These are phyloP conservation scores for Leguminivora glycinivorella DNA, from an alignment of 1,140 invertebrate species.

Conservation along the genomic window DNA sequence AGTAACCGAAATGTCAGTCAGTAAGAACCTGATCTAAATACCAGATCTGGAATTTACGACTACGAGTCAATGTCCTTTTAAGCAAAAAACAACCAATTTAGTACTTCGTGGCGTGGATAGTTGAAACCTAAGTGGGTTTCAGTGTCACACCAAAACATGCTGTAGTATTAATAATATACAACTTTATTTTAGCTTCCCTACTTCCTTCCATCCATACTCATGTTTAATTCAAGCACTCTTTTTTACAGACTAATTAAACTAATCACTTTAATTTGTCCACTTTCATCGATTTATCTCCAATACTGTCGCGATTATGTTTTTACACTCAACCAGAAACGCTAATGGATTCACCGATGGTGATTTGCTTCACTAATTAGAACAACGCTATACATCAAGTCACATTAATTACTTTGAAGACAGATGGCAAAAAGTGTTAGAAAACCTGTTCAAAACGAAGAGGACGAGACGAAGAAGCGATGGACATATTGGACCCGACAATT, in stretches of 20 bases:
- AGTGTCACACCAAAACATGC: too few relatives aligned
- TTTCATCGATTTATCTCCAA: conserved; percentile 4
- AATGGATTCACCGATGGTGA: conserved; percentile 8
- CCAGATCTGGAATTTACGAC: conserved; percentile 7
- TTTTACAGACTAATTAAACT: background rate
- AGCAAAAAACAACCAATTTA: background rate
- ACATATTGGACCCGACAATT: conserved; percentile 2
- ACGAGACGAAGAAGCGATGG: background rate
- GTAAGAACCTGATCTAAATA: conserved; percentile 16
- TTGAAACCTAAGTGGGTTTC: background rate
- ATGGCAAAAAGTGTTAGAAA: conserved; percentile 23
- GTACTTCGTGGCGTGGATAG: background rate
- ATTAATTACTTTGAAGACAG: conserved; percentile 22
- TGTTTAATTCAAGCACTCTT: background rate
- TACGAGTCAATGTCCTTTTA: conserved; percentile 12
- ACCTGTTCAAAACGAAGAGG: conserved; percentile 4
- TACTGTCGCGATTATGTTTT: conserved; percentile 5
- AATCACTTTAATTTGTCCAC: background rate
- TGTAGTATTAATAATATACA: background rate
- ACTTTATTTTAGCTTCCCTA: background rate
- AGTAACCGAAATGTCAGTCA: conserved; percentile 12
- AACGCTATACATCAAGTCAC: conserved; percentile 15
- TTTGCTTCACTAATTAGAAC: conserved; percentile 25
- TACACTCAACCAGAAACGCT: conserved; percentile 3
- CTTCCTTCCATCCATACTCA: background rate